A percentile compares a stretch with the other conserved stretches of the same genome.
phyloP scores from a whole-genome alignment of 1,140 invertebrate species.

The Bombyx mandarina region DNA sequence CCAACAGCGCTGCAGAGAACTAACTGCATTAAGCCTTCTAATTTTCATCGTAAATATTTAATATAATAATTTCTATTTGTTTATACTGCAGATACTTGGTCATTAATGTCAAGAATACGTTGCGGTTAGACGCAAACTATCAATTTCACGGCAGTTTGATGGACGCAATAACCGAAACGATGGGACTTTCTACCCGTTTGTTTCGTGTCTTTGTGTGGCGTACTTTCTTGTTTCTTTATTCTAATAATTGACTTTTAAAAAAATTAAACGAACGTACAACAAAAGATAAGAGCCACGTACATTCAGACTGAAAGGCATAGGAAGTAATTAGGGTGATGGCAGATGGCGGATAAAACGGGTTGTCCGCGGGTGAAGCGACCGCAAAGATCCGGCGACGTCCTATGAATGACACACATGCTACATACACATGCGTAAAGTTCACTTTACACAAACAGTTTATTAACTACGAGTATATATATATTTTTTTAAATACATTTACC shows the following conservation, averaged over 20 bases:
- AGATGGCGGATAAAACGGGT: constrained; percentile 40
- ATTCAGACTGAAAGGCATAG: constrained; percentile 44
- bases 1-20: background rate
- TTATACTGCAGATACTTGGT: constrained; percentile 2
- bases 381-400: constrained; percentile 21
- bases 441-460: too few relatives aligned
- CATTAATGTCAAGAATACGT: constrained; percentile 12
- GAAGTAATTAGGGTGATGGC: constrained; percentile 51
- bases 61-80: constrained; percentile 6
- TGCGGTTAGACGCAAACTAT: constrained; percentile 42
- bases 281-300: constrained; percentile 31
- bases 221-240: constrained; percentile 60
- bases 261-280: constrained; percentile 43
- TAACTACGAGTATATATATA: too few relatives aligned
- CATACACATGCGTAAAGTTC: too few relatives aligned
- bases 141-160: constrained; percentile 48
- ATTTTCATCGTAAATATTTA: background rate
- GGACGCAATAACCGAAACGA: constrained; percentile 24
- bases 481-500: too few relatives aligned
- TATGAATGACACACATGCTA: background rate
- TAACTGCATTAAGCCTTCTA: background rate
- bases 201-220: constrained; percentile 35
- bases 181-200: constrained; percentile 41
- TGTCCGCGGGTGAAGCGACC: constrained; percentile 22
- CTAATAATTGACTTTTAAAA: constrained; percentile 55